These are phyloP conservation scores for Catharus ustulatus DNA, from an alignment of 2,797 vertebrate species.

Conservation along the genomic window DNA sequence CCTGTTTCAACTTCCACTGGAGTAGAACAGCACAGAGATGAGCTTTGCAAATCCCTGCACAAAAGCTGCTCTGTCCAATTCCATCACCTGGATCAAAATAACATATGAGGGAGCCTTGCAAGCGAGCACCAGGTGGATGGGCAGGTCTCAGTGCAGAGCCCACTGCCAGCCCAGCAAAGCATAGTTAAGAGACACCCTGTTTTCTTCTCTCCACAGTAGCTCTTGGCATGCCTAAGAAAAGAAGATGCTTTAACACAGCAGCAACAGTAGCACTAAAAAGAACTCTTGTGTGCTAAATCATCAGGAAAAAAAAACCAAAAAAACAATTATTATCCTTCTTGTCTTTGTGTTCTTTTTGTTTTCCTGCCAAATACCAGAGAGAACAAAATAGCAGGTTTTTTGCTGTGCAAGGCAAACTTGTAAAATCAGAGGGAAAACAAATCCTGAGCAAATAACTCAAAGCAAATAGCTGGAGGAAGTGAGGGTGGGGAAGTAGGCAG, in stretches of 20 bases:
- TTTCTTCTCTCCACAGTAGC: not conserved
- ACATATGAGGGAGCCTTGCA: not conserved
- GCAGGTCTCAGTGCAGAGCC: constrained; percentile 9
- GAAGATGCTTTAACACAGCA: constrained; percentile 28
- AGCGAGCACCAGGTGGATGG: not conserved
- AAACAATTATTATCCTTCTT: constrained; percentile 40
- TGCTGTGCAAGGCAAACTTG: constrained; percentile 46
- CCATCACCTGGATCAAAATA: constrained; percentile 44
- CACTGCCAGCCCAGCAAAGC: not conserved
- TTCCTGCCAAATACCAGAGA: constrained; percentile 53
- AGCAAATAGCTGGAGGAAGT: constrained; percentile 56
- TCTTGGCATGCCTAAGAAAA: not conserved
- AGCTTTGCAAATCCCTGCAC: constrained; percentile 34
- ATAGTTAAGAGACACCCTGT: not conserved
- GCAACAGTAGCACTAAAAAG: constrained; percentile 45
- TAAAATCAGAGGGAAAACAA: constrained; percentile 59
- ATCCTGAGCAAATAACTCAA: constrained; percentile 59
- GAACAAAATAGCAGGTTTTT: constrained; percentile 51
- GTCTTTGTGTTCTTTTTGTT: constrained; percentile 47
- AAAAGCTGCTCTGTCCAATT: constrained; percentile 47
- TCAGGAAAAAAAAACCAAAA: not conserved
- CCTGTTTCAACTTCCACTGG: constrained; percentile 25
- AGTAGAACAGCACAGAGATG: not conserved
- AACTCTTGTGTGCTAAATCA: constrained; percentile 36
- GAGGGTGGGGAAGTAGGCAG: not conserved